Evolutionary conservation across 2,888 invertebrate genomes (phyloP).

Genomic region (Psylliodes chrysocephalus): DNA sequence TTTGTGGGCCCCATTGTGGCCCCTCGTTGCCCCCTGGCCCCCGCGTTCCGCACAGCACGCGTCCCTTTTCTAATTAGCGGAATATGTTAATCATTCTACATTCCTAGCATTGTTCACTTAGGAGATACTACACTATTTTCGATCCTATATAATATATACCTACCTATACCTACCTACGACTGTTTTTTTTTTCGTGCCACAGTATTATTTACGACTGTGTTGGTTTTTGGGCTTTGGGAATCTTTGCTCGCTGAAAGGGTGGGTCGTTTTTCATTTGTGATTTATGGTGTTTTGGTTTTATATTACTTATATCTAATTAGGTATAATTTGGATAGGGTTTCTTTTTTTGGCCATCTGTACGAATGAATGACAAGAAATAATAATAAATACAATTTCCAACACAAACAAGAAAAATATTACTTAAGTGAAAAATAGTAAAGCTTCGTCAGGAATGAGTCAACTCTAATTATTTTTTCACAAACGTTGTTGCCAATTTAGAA

Average conservation of each 20-base stretch:
- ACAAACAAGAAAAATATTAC: no score
- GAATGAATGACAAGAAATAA: no score
- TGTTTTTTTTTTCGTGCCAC: neutral
- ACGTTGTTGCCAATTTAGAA: no score
- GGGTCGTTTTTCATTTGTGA: neutral
- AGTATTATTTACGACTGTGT: neutral
- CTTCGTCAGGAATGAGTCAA: no score
- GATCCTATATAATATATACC: no score
- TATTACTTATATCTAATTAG: no score
- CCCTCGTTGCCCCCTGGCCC: conserved; percentile 35
- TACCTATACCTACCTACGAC: neutral
- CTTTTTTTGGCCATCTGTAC: no score
- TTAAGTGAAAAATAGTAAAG: no score
- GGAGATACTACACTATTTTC: no score
- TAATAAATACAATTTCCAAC: no score
- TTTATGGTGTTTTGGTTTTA: neutral
- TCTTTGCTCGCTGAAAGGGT: neutral
- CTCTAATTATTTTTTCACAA: no score
- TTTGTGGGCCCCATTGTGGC: conserved; percentile 48
- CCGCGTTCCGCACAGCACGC: conserved; percentile 46
- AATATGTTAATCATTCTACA: conserved; percentile 52
- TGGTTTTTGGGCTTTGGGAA: neutral
- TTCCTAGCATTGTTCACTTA: conserved; percentile 45
- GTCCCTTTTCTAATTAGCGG: conserved; percentile 49
- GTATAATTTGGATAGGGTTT: no score